Percentiles rank a stretch among this genome's conserved stretches.
phyloP scores from a whole-genome alignment of 2,113 vertebrate species.

The Mormyrus iriodes region DNA sequence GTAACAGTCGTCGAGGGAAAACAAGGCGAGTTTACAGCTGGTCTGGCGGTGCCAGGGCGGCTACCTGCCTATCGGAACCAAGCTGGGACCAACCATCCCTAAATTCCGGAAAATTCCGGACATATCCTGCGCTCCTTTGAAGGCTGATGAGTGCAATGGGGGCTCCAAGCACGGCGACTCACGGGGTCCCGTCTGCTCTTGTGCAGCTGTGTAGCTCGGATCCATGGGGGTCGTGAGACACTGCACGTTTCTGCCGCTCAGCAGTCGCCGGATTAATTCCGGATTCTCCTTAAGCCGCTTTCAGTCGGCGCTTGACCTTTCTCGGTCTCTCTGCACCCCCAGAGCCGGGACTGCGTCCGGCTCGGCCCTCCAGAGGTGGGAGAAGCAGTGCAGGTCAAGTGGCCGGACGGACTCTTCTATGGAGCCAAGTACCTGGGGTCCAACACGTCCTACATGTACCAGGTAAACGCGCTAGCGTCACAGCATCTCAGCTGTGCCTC shows the following conservation, averaged over 20 bases:
- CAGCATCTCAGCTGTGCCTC: background rate
- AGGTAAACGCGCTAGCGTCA: constrained; percentile 59
- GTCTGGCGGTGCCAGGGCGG: background rate
- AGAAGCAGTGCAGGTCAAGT: constrained; percentile 88
- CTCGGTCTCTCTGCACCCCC: constrained; percentile 34
- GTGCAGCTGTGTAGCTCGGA: background rate
- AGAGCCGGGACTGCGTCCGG: constrained; percentile 87
- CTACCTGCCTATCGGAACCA: background rate
- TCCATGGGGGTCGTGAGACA: background rate
- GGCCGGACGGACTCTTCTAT: constrained; percentile 92
- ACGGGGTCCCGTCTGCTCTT: background rate
- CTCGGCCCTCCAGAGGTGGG: constrained; percentile 85
- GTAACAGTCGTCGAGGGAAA: background rate
- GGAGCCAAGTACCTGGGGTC: constrained; percentile 87
- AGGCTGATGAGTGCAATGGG: background rate
- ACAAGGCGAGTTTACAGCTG: background rate
- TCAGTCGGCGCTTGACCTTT: background rate
- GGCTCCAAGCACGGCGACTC: background rate
- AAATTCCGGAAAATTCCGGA: background rate
- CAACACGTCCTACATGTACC: constrained; percentile 83
- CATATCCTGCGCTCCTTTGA: background rate
- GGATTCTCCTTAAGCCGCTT: background rate
- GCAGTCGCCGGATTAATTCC: background rate
- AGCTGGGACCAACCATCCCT: background rate
- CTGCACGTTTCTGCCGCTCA: background rate